Percentiles rank a stretch among this genome's conserved stretches.
These are phyloP conservation scores for Nephrotoma appendiculata DNA, from an alignment of 2,888 invertebrate species.

Conservation along the genomic window DNA sequence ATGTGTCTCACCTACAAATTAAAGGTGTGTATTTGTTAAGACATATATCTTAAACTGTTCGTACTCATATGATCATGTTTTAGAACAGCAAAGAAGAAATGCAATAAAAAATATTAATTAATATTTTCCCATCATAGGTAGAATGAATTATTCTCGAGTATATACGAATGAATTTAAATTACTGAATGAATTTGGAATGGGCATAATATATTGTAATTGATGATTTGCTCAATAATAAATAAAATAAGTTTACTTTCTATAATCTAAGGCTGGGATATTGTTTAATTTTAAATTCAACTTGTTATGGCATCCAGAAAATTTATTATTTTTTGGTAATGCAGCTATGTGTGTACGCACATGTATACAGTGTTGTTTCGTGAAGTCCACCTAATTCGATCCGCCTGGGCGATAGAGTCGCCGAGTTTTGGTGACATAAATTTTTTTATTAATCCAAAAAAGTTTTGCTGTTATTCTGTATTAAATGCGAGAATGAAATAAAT, in stretches of 20 bases:
- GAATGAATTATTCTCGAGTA: background rate
- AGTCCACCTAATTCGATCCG: too few species aligned
- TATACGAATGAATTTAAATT: background rate
- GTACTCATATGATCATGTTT: background rate
- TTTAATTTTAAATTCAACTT: background rate
- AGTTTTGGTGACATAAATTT: too few species aligned
- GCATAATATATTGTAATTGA: background rate
- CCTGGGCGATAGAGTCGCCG: too few species aligned
- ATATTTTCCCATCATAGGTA: background rate
- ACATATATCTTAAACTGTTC: background rate
- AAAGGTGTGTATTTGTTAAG: background rate
- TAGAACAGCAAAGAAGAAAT: background rate
- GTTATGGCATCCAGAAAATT: background rate
- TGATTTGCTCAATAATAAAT: background rate
- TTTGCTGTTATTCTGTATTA: too few species aligned
- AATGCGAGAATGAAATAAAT: too few species aligned
- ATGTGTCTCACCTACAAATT: background rate
- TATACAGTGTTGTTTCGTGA: too few species aligned
- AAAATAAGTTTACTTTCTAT: background rate
- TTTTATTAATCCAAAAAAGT: too few species aligned
- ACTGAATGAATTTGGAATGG: background rate
- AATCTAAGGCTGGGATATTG: background rate
- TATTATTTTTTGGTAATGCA: background rate
- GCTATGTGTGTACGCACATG: too few species aligned
- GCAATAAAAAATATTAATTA: background rate